These are phyloP conservation scores for Xanthia togata DNA, from an alignment of 2,888 invertebrate genomes.

Conservation along the genomic window DNA sequence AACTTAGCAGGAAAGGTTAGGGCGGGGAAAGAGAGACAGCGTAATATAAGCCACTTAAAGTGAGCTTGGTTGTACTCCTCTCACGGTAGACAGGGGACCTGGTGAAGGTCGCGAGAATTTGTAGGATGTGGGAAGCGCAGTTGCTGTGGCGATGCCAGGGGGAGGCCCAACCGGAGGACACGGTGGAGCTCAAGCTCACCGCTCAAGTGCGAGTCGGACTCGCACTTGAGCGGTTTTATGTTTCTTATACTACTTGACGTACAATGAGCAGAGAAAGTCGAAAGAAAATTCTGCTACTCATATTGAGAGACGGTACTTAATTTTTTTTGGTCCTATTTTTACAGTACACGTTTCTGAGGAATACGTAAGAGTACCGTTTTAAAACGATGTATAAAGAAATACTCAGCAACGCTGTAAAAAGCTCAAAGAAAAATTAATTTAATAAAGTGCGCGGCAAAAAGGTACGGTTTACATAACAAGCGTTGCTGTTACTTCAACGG, in stretches of 20 bases:
- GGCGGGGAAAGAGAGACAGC: no score
- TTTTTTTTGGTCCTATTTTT: not conserved
- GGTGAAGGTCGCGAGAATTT: not conserved
- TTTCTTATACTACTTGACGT: no score
- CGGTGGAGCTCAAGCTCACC: no score
- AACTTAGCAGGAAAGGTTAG: constrained; percentile 6
- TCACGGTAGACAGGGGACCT: not conserved
- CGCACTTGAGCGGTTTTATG: no score
- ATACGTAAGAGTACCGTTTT: not conserved
- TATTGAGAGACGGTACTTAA: not conserved
- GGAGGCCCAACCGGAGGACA: no score
- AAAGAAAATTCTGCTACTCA: not conserved
- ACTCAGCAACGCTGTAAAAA: constrained; percentile 19
- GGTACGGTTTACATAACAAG: constrained; percentile 34
- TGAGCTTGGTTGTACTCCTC: not conserved
- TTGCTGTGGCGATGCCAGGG: not conserved
- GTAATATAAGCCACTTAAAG: not conserved
- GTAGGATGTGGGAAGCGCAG: not conserved
- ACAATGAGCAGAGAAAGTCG: not conserved
- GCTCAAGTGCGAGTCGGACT: no score
- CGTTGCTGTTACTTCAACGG: constrained; percentile 25
- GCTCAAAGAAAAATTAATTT: constrained; percentile 50
- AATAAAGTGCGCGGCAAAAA: constrained; percentile 28
- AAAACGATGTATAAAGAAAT: not conserved
- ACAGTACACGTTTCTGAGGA: not conserved